A percentile compares a stretch with the other conserved stretches of the same genome.
Evolutionary conservation across 2,888 invertebrate species (phyloP).

Genomic region (Eledona agricola): DNA sequence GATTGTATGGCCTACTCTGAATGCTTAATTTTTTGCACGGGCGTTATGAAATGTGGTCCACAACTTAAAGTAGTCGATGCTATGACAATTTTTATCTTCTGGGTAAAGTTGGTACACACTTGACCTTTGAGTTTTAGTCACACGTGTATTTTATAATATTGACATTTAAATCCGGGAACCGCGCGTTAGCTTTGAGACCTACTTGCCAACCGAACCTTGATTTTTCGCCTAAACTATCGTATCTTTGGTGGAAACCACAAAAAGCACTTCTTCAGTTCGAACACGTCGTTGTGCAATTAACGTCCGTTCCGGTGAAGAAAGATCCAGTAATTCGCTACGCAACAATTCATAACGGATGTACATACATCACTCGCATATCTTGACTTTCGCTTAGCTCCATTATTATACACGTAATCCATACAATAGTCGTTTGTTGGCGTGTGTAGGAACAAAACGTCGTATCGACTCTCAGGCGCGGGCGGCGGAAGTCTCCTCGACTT

Average conservation of each 20-base stretch:
- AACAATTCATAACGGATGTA: constrained; percentile 30
- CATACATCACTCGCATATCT: constrained; percentile 13
- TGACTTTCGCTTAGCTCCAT: constrained; percentile 28
- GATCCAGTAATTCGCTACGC: constrained; percentile 16
- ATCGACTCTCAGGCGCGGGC: constrained; percentile 55
- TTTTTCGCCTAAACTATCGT: constrained; percentile 5
- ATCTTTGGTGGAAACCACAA: background rate
- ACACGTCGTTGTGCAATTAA: constrained; percentile 16
- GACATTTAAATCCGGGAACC: constrained; percentile 11
- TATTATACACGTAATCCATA: constrained; percentile 23
- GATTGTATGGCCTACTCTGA: no score
- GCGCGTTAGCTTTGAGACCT: constrained; percentile 4
- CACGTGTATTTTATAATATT: no score
- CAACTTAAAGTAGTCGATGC: no score
- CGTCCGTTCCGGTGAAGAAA: constrained; percentile 26
- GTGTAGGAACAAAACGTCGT: constrained; percentile 57
- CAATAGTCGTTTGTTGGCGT: constrained; percentile 34
- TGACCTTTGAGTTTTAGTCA: no score
- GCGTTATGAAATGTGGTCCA: no score
- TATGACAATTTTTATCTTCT: no score
- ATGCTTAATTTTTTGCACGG: no score
- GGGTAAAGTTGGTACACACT: no score
- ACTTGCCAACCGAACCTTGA: constrained; percentile 19
- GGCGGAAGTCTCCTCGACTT: constrained; percentile 68
- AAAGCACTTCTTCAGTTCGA: background rate